Percentiles rank a stretch among this genome's conserved stretches.
These are phyloP conservation scores for Laspeyria flexula DNA, from an alignment of 2,888 invertebrate species.

Conservation along the genomic window DNA sequence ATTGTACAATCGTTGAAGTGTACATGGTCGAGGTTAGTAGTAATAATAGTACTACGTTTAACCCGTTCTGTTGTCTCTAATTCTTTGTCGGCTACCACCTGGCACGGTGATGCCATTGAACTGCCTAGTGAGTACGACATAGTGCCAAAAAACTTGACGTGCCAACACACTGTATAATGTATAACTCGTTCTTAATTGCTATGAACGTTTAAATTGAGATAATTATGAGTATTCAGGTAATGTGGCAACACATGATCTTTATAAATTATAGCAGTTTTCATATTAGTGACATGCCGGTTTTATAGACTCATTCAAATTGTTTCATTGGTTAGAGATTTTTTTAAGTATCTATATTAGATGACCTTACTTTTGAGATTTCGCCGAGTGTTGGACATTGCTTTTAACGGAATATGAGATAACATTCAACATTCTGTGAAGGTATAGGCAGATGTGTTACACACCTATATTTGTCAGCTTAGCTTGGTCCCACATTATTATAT, in stretches of 20 bases:
- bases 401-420: no score
- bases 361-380: no score
- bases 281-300: not conserved
- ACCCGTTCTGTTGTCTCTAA: slow-evolving; percentile 52
- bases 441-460: no score
- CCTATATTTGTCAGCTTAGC: no score
- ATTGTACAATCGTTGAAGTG: no score
- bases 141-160: slow-evolving; percentile 64
- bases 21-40: no score
- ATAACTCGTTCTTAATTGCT: slow-evolving; percentile 33
- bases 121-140: slow-evolving; percentile 43
- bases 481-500: no score
- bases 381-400: no score
- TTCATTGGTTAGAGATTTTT: not conserved
- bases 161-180: slow-evolving; percentile 30
- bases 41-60: not conserved
- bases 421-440: no score
- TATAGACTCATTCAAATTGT: not conserved
- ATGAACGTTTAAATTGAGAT: slow-evolving; percentile 26
- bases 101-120: slow-evolving; percentile 73
- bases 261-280: slow-evolving; percentile 1
- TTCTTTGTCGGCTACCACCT: slow-evolving; percentile 60
- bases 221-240: slow-evolving; percentile 15
- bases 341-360: not conserved
- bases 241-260: slow-evolving; percentile 9